Conservation (phyloP, 2,888 invertebrate genomes). For the Psococerastis gibbosa region DNA sequence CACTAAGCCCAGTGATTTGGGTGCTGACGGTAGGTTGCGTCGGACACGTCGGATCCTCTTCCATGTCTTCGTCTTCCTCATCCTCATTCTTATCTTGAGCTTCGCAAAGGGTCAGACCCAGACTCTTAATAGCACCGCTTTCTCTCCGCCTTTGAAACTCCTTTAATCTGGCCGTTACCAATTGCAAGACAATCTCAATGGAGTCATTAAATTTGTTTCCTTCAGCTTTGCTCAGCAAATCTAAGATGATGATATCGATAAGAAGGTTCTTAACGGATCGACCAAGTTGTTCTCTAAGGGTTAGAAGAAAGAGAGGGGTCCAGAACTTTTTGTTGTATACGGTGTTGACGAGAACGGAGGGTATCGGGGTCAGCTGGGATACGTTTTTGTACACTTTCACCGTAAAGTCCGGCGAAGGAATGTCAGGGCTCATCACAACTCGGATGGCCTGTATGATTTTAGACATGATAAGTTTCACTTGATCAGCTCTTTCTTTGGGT, state of each 20-base stretch:
- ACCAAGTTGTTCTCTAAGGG: background rate
- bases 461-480: background rate
- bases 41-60: too few relatives aligned
- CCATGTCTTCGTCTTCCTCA: too few relatives aligned
- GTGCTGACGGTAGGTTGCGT: too few relatives aligned
- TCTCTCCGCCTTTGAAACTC: background rate
- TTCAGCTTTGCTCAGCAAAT: background rate
- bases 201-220: background rate
- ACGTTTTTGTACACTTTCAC: background rate
- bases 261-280: background rate
- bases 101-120: background rate
- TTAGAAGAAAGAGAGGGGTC: background rate
- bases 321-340: slow-evolving; percentile 6
- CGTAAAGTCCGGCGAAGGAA: background rate
- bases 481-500: background rate
- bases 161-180: background rate
- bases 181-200: background rate
- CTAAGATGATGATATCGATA: background rate
- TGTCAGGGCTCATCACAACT: background rate
- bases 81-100: too few relatives aligned
- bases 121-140: background rate
- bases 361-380: background rate
- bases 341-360: background rate
- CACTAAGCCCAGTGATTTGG: too few relatives aligned
- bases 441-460: background rate